Evolutionary conservation across 2,113 vertebrate species (phyloP), one percentile per base, ranked within the genome.

Genomic region (Polypterus bichir): DNA sequence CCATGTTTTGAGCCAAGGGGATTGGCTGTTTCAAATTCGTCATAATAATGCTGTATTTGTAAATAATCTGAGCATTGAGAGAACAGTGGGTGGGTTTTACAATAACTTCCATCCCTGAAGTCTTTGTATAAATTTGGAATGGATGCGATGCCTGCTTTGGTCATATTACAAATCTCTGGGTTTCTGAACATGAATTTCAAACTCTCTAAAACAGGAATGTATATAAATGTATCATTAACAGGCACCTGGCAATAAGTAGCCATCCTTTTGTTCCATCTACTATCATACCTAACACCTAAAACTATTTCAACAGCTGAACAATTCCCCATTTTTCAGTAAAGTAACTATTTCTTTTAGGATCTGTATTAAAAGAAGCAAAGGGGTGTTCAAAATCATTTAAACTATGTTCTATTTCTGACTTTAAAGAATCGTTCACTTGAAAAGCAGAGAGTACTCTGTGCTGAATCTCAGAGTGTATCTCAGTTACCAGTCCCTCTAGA

Each of bases 321-420:
- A 67, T 6, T 51, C 62, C 62, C 56, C 59, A 61, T 54, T 64
- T 67, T 3, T 59, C 49, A 49, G 6, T 48, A 11, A 67, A 64
- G 47, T 54, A 55, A 46, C 53, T 67, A 53, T 11, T 59, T 49
- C 59, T 56, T 48, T 64, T 64, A n/a, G 10, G n/a, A 8, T 52
- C 46, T 8, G 48, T 52, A 48, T 65, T 65, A 6, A 65, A 6
- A 9, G 49, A 5, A 6, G 11, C 54, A 44, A 66, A 62, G 9
- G 48, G 49, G 54, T 62, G 59, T 44, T 59, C 47, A 6, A 58
- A 49, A 27, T 54, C 53, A 9, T 62, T n/a, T 57, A 66, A 62
- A 47, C 46, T 10, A 9, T 66, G 7, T 7, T 66, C 49, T 27
- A 62, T 2, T 27, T 27, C 27, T 27, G 27, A 27, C 27, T 27